Evolutionary conservation across 2,888 invertebrate genomes (phyloP).

Genomic region (Plebejus anna): DNA sequence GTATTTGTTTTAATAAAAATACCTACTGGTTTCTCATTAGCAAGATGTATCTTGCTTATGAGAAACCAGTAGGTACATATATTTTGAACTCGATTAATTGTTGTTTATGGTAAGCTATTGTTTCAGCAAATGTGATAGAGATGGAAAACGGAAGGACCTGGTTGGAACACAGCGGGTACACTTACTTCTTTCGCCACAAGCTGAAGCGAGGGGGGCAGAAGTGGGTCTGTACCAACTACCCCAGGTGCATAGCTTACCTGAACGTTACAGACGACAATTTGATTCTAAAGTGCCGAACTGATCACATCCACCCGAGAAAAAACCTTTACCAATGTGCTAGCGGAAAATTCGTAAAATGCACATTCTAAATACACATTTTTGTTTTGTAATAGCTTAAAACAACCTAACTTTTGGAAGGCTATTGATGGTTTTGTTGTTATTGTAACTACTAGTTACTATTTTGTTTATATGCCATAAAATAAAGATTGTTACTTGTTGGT

Average conservation of each 20-base stretch:
- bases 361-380: background rate
- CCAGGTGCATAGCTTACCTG: slow-evolving; percentile 43
- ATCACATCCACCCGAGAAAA: slow-evolving; percentile 44
- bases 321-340: slow-evolving; percentile 42
- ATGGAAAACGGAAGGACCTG: slow-evolving; percentile 40
- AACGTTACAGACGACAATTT: slow-evolving; percentile 44
- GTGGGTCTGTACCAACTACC: slow-evolving; percentile 44
- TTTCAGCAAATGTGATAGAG: slow-evolving; percentile 38
- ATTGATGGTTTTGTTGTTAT: background rate
- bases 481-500: background rate
- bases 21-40: no score
- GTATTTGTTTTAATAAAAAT: no score
- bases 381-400: background rate
- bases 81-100: background rate
- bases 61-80: no score
- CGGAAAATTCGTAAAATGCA: slow-evolving; percentile 39
- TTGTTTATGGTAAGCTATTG: background rate
- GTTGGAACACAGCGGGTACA: slow-evolving; percentile 41
- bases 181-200: slow-evolving; percentile 43
- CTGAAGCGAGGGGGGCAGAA: slow-evolving; percentile 35
- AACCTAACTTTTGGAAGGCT: background rate
- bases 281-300: slow-evolving; percentile 39
- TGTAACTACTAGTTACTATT: background rate
- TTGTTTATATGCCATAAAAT: background rate
- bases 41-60: no score